A percentile compares a stretch with the other conserved stretches of the same genome.
These are phyloP conservation scores for Drosophila watanabei DNA, from an alignment of 1,140 invertebrate genomes.

Conservation along the genomic window DNA sequence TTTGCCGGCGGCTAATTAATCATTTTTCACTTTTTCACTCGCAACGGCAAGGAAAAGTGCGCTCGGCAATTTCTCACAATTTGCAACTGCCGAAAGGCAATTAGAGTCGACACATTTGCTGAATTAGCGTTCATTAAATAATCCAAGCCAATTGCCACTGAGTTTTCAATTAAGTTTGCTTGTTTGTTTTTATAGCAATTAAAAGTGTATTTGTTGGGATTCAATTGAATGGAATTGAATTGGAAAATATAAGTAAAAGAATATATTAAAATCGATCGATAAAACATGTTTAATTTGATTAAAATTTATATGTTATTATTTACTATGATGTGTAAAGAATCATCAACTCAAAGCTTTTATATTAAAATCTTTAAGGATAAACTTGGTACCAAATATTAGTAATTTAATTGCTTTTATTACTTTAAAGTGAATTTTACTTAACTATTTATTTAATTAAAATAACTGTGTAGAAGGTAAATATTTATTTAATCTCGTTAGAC, in stretches of 20 bases:
- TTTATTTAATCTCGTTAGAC: not conserved
- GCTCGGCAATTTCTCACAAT: slow-evolving; percentile 35
- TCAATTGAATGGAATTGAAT: not conserved
- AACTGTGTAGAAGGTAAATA: not conserved
- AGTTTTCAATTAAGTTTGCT: slow-evolving; percentile 36
- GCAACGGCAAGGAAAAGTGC: slow-evolving; percentile 19
- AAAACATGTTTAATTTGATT: not conserved
- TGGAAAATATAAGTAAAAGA: not conserved
- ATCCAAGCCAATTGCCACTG: slow-evolving; percentile 33
- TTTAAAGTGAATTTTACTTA: not conserved
- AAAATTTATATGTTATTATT: not conserved
- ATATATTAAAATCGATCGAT: not conserved
- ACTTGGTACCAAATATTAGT: not conserved
- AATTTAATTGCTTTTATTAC: too few relatives aligned
- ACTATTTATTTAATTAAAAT: not conserved
- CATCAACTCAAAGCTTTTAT: not conserved
- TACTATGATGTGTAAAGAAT: not conserved
- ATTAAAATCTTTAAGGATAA: not conserved
- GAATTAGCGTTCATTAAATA: slow-evolving; percentile 49
- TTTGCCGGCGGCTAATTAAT: slow-evolving; percentile 50
- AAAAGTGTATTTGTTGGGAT: not conserved
- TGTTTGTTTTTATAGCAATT: slow-evolving; percentile 15
- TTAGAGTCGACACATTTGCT: slow-evolving; percentile 37
- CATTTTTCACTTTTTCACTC: slow-evolving; percentile 42
- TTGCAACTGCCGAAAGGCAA: slow-evolving; percentile 53